Evolutionary conservation across 2,797 vertebrate species (phyloP).

Genomic region (Rhynchotus rufescens): DNA sequence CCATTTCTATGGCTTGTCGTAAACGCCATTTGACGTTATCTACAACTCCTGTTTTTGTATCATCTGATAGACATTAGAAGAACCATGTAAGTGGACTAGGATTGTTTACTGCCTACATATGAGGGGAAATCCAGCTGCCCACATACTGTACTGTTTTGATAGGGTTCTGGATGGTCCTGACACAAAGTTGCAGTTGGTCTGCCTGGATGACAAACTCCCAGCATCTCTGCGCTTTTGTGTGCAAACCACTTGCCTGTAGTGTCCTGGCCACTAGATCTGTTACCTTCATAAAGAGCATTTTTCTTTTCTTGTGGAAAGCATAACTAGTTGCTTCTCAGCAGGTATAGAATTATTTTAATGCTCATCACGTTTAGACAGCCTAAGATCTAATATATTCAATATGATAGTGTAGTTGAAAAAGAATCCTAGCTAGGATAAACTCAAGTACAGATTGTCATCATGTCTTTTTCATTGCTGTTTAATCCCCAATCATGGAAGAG

Average conservation of each 20-base stretch:
- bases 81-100: background rate
- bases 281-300: background rate
- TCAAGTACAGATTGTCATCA: background rate
- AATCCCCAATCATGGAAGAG: background rate
- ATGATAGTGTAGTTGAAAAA: background rate
- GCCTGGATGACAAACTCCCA: background rate
- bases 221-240: background rate
- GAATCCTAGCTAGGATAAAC: background rate
- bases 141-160: background rate
- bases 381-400: background rate
- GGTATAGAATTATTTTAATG: background rate
- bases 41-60: background rate
- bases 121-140: background rate
- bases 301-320: background rate
- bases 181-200: background rate
- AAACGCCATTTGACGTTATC: background rate
- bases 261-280: background rate
- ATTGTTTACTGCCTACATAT: background rate
- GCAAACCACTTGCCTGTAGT: fast-evolving
- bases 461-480: background rate
- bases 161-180: background rate
- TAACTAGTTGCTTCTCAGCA: background rate
- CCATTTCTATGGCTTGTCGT: background rate
- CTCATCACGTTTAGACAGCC: background rate
- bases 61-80: background rate